Percentiles rank a stretch among this genome's conserved stretches.
Conservation (phyloP, 2,797 vertebrate species). For the Eulemur rubriventer region DNA sequence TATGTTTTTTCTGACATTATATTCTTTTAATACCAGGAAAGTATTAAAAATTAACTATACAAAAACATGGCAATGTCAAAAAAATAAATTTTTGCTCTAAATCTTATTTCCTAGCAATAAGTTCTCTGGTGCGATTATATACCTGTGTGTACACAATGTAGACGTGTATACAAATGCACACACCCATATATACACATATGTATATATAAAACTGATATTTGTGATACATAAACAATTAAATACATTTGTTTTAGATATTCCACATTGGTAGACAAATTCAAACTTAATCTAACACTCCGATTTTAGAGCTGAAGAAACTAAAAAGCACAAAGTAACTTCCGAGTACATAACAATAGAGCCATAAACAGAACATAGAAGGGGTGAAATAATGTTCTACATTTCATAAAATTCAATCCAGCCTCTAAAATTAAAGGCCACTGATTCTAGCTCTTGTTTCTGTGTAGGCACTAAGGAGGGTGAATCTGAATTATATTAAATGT, state of each 20-base stretch:
- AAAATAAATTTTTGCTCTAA: constrained; percentile 25
- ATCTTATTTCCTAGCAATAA: neutral
- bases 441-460: neutral
- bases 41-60: constrained; percentile 1
- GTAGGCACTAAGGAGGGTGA: neutral
- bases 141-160: neutral
- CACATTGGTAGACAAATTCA: neutral
- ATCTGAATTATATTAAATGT: neutral
- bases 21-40: neutral
- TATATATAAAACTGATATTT: neutral
- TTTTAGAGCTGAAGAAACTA: neutral
- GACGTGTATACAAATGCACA: neutral
- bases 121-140: neutral
- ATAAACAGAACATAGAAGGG: neutral
- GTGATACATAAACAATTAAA: neutral
- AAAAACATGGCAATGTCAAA: neutral
- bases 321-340: neutral
- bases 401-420: neutral
- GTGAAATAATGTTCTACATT: neutral
- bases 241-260: constrained; percentile 31
- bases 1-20: neutral
- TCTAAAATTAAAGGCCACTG: neutral
- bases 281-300: neutral
- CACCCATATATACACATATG: neutral
- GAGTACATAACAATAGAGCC: neutral